Conservation (phyloP, 1,140 invertebrate genomes). For the Papilio glaucus region DNA sequence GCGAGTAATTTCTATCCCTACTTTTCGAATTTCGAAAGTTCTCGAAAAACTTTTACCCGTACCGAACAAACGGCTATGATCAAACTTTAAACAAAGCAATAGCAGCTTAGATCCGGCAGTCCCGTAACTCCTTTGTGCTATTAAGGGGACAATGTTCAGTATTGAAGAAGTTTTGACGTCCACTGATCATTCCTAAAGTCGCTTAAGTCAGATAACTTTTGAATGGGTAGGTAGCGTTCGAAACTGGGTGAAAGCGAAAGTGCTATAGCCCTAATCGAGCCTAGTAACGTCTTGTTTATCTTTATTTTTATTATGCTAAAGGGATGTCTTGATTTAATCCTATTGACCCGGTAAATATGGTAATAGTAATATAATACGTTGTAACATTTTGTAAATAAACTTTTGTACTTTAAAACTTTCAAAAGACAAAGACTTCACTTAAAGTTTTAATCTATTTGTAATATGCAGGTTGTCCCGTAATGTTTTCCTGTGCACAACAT, state of each 20-base stretch:
- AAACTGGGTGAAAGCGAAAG: constrained; percentile 17
- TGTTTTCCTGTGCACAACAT: background rate
- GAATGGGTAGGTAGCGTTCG: constrained; percentile 1
- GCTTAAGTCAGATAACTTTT: constrained; percentile 39
- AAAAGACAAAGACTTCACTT: background rate
- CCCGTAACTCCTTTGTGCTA: constrained; percentile 55
- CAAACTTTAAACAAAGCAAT: constrained; percentile 64
- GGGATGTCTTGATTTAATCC: no score
- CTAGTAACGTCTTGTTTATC: no score
- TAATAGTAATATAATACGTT: no score
- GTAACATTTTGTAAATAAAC: background rate
- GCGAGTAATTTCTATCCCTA: constrained; percentile 31
- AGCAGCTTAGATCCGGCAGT: constrained; percentile 45
- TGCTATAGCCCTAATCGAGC: background rate
- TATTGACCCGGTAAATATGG: no score
- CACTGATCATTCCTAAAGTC: constrained; percentile 44
- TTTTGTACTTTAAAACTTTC: background rate
- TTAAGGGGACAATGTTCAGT: constrained; percentile 53
- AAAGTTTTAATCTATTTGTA: background rate
- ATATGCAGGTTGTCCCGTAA: background rate
- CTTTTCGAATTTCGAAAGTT: constrained; percentile 44
- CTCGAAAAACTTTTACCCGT: constrained; percentile 47
- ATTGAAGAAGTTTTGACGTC: constrained; percentile 57
- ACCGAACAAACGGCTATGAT: constrained; percentile 46
- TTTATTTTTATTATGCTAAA: no score